Percentiles rank a stretch among this genome's conserved stretches.
These are phyloP conservation scores for Andrena cerasifolii DNA, from an alignment of 1,140 invertebrate species.

Conservation along the genomic window DNA sequence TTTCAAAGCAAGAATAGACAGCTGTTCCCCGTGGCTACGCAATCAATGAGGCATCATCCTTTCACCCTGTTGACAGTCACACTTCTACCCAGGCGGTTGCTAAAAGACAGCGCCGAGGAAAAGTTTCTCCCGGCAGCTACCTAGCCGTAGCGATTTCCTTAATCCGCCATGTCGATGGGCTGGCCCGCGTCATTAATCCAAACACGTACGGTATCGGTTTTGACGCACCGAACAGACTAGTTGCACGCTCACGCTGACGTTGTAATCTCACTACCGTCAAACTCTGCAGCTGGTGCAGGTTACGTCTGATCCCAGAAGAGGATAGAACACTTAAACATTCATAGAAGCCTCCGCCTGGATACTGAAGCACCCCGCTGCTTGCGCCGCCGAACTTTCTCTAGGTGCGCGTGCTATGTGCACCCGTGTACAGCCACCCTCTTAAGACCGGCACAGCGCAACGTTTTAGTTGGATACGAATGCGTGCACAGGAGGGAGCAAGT, in stretches of 20 bases:
- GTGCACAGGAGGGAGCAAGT: background rate
- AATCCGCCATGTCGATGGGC: slow-evolving; percentile 31
- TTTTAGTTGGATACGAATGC: background rate
- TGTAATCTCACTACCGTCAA: slow-evolving; percentile 66
- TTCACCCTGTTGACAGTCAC: too few relatives aligned
- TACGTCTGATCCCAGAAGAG: slow-evolving; percentile 53
- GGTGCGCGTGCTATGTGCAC: background rate
- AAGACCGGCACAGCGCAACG: slow-evolving; percentile 18
- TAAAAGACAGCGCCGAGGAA: background rate
- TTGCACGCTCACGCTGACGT: slow-evolving; percentile 53
- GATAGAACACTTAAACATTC: slow-evolving; percentile 66
- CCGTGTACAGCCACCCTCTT: background rate
- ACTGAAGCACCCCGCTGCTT: slow-evolving; percentile 20
- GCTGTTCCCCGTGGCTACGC: too few relatives aligned
- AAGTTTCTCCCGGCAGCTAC: background rate
- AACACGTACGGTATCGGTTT: slow-evolving; percentile 42
- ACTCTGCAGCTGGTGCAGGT: slow-evolving; percentile 55
- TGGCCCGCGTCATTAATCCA: slow-evolving; percentile 50
- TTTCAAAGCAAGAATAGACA: too few relatives aligned
- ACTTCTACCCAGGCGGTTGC: too few relatives aligned
- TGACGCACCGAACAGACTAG: slow-evolving; percentile 54
- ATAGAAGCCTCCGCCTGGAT: slow-evolving; percentile 52
- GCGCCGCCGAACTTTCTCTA: slow-evolving; percentile 34
- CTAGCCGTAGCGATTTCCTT: slow-evolving; percentile 4
- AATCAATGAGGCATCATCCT: too few relatives aligned